phyloP scores from a whole-genome alignment of 2,113 vertebrate species.

The Microtus oregoni region DNA sequence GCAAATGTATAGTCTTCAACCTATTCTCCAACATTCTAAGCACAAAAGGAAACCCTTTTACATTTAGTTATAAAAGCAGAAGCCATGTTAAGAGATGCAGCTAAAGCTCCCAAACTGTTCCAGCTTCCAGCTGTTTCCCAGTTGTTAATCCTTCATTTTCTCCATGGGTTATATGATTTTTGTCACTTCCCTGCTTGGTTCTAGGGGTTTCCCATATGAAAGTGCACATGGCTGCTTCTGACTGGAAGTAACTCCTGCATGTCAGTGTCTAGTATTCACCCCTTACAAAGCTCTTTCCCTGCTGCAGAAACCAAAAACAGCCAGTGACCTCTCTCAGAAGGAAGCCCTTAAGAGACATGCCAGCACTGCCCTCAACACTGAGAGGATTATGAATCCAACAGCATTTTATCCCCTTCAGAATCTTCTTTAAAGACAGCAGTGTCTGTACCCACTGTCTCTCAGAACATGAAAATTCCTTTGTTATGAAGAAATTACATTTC shows the following conservation, averaged over 20 bases:
- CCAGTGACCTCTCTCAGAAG: neutral
- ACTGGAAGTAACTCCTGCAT: neutral
- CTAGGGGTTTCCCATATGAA: slow-evolving; percentile 16
- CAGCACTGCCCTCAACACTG: neutral
- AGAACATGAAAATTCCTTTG: neutral
- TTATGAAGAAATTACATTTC: neutral
- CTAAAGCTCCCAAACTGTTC: slow-evolving; percentile 13
- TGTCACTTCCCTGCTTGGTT: neutral
- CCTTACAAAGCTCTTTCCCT: neutral
- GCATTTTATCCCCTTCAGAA: neutral
- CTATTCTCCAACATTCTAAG: slow-evolving; percentile 28
- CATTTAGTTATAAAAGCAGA: slow-evolving; percentile 37
- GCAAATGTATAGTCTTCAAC: neutral
- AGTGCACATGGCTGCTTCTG: neutral
- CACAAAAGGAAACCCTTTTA: slow-evolving; percentile 36
- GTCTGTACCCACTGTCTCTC: neutral
- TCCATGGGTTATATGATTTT: slow-evolving; percentile 27
- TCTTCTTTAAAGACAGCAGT: neutral
- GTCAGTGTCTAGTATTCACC: neutral
- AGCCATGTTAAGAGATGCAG: slow-evolving; percentile 12
- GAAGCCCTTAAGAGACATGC: neutral
- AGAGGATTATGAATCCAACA: neutral
- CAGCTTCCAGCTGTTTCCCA: neutral
- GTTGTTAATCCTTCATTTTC: slow-evolving; percentile 52
- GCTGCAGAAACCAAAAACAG: neutral